A percentile compares a stretch with the other conserved stretches of the same genome.
Conservation (phyloP, 2,113 vertebrate species). For the Hemiscyllium ocellatum region DNA sequence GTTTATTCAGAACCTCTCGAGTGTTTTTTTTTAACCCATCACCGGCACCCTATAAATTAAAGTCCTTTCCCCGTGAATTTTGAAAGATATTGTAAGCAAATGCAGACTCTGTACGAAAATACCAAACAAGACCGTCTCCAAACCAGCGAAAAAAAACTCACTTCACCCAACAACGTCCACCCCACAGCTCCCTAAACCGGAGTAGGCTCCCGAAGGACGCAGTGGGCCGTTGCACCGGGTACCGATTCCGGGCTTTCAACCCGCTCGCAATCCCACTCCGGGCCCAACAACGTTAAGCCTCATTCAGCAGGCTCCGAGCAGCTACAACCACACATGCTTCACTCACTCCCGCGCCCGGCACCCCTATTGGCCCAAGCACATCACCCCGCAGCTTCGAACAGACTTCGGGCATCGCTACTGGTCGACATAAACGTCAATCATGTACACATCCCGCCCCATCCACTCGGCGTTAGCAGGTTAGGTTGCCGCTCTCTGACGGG, state of each 20-base stretch:
- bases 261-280: not conserved
- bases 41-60: not conserved
- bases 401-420: not conserved
- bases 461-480: not conserved
- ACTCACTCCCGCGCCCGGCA: slow-evolving; percentile 22
- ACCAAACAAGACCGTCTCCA: slow-evolving; percentile 16
- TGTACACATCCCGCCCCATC: too few relatives aligned
- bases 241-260: not conserved
- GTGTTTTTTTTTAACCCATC: not conserved
- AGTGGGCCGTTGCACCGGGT: not conserved
- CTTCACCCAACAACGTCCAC: not conserved
- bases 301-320: not conserved
- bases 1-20: not conserved
- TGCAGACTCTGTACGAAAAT: not conserved
- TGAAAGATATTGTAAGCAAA: slow-evolving; percentile 17
- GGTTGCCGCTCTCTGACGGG: not conserved
- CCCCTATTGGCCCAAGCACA: not conserved
- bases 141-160: not conserved
- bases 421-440: not conserved
- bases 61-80: not conserved
- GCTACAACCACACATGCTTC: slow-evolving; percentile 20
- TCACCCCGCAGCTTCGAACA: not conserved
- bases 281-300: not conserved
- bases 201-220: not conserved
- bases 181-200: not conserved